phyloP scores from a whole-genome alignment of 2,797 vertebrate genomes.

The Gymnopithys bicolor region DNA sequence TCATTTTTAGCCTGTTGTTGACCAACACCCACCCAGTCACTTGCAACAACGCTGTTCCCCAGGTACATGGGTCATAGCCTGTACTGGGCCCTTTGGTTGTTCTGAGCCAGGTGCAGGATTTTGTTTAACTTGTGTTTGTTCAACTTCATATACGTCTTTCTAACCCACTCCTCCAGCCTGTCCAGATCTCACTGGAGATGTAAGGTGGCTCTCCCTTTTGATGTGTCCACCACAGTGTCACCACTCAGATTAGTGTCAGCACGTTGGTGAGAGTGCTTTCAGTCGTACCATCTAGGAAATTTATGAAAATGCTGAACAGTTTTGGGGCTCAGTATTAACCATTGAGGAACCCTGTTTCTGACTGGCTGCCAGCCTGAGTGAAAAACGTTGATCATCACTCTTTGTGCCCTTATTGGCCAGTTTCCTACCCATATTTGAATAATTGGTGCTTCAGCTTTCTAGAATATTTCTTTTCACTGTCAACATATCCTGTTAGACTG shows the following conservation, averaged over 20 bases:
- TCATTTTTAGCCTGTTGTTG: neutral
- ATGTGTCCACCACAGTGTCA: rapidly evolving
- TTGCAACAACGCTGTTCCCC: neutral
- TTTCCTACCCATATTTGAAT: neutral
- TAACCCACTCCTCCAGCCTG: neutral
- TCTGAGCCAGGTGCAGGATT: neutral
- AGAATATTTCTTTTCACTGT: neutral
- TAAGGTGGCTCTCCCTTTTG: neutral
- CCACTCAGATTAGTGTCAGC: neutral
- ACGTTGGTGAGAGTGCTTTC: neutral
- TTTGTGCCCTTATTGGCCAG: neutral
- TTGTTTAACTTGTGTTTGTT: neutral
- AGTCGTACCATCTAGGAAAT: neutral
- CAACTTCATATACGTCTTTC: neutral
- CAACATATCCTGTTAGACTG: neutral
- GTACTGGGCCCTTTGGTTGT: neutral
- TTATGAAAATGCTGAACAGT: neutral
- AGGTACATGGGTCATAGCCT: neutral
- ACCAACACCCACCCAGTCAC: neutral
- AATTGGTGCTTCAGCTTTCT: neutral
- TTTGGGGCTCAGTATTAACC: neutral
- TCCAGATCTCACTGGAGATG: neutral
- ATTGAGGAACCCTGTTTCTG: neutral
- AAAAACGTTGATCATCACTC: neutral
- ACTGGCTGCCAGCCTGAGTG: neutral